Percentiles rank a stretch among this genome's conserved stretches.
phyloP scores from a whole-genome alignment of 2,113 vertebrate species.

The Megaceryle maxima region DNA sequence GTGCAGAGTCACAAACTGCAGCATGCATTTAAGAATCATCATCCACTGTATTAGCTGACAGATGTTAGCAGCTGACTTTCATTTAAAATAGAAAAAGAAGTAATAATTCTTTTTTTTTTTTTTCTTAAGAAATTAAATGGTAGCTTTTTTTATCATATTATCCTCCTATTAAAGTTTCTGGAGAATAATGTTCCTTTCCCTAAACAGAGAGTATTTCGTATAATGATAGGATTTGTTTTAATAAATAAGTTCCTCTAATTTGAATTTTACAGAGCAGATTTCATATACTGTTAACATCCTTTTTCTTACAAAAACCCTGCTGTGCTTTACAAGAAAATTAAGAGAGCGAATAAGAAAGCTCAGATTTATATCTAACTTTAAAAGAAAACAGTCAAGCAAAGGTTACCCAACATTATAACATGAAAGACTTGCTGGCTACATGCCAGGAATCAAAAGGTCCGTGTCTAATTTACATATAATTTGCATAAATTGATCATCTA shows the following conservation, averaged over 20 bases:
- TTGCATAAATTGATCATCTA: constrained; percentile 5
- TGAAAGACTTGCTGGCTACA: constrained; percentile 3
- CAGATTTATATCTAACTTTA: constrained; percentile 16
- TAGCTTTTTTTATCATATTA: background rate
- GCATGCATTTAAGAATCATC: constrained; percentile 5
- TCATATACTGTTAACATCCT: background rate
- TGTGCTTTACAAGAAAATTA: constrained; percentile 10
- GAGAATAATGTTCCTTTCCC: background rate
- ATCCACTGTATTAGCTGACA: constrained; percentile 15
- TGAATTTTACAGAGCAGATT: background rate
- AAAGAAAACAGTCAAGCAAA: constrained; percentile 13
- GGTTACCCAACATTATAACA: background rate
- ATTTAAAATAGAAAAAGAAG: constrained; percentile 14
- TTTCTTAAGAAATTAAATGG: background rate
- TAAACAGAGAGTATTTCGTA: background rate
- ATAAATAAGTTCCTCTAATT: background rate
- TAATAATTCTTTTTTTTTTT: background rate
- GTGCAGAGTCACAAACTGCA: constrained; percentile 52
- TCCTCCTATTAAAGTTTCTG: background rate
- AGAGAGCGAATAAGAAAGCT: background rate
- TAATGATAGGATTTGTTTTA: background rate
- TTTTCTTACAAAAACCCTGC: background rate
- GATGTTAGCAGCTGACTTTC: background rate
- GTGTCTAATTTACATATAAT: background rate
- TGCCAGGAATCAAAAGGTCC: background rate